Conservation (phyloP, 2,888 invertebrate species). For the Agriotes lineatus region DNA sequence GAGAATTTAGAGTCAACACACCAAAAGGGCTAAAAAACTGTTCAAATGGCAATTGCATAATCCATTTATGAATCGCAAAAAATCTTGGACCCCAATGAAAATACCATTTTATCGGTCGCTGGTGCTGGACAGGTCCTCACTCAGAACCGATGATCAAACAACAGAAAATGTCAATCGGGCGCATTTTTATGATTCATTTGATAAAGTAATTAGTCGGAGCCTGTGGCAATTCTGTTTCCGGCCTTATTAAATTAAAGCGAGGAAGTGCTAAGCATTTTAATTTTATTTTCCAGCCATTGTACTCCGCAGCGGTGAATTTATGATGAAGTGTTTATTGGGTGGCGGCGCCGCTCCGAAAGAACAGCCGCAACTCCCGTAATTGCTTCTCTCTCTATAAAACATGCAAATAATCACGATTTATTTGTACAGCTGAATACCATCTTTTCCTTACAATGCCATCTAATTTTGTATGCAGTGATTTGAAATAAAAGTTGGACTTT, state of each 20-base stretch:
- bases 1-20: no score
- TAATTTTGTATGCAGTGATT: constrained; percentile 39
- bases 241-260: constrained; percentile 63
- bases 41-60: no score
- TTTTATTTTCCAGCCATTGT: constrained; percentile 59
- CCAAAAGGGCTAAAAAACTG: no score
- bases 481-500: constrained; percentile 13
- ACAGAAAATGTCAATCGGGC: constrained; percentile 51
- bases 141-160: constrained; percentile 20
- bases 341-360: constrained; percentile 42
- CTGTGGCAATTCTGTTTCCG: constrained; percentile 61
- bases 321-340: constrained; percentile 54
- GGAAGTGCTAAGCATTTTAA: constrained; percentile 64
- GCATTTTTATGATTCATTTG: constrained; percentile 59
- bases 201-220: constrained; percentile 62
- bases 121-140: background rate
- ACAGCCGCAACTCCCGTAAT: constrained; percentile 42
- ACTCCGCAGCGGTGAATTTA: constrained; percentile 56
- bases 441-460: constrained; percentile 37
- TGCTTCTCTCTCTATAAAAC: constrained; percentile 45
- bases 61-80: no score
- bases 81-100: no score
- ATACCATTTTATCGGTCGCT: no score
- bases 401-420: constrained; percentile 46
- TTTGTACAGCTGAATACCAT: constrained; percentile 43